A percentile compares a stretch with the other conserved stretches of the same genome.
These are phyloP conservation scores for Caenorhabditis virilis DNA, from an alignment of 2,888 invertebrate species.

Conservation along the genomic window DNA sequence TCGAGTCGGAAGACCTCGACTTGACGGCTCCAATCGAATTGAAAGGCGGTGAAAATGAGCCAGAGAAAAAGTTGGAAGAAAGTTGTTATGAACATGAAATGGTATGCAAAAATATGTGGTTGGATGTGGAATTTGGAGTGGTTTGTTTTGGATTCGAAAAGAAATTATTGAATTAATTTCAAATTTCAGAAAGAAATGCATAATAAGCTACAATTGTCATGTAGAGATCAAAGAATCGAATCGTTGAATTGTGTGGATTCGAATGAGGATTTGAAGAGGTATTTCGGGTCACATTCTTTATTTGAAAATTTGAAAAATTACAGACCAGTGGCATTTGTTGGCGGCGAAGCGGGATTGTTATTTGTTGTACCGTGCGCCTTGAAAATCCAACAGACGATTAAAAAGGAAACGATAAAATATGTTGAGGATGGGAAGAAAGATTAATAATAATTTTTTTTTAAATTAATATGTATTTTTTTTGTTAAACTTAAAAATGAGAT, in stretches of 20 bases:
- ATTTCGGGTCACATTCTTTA: neutral
- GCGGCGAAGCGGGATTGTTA: constrained; percentile 44
- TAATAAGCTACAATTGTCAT: constrained; percentile 1
- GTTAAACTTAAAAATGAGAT: too few species aligned
- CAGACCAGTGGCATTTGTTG: constrained; percentile 23
- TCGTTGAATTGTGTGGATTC: constrained; percentile 27
- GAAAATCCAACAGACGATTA: constrained; percentile 1
- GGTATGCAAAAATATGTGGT: constrained; percentile 39
- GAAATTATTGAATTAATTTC: neutral
- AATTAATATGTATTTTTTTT: too few species aligned
- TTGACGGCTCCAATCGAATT: too few species aligned
- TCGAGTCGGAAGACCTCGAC: constrained; percentile 6
- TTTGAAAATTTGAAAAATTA: constrained; percentile 1
- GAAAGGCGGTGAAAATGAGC: too few species aligned
- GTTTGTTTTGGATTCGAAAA: neutral
- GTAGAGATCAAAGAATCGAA: constrained; percentile 31
- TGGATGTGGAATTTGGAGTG: constrained; percentile 24
- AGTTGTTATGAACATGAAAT: constrained; percentile 12
- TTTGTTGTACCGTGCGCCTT: constrained; percentile 20
- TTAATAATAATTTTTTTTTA: too few species aligned
- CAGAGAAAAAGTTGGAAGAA: too few species aligned
- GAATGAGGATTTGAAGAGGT: neutral
- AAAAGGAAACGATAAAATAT: too few species aligned
- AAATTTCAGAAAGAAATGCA: constrained; percentile 5
- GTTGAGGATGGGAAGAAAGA: too few species aligned